A percentile compares a stretch with the other conserved stretches of the same genome.
Conservation (phyloP, 2,888 invertebrate species). For the Drosophila seclusa region DNA sequence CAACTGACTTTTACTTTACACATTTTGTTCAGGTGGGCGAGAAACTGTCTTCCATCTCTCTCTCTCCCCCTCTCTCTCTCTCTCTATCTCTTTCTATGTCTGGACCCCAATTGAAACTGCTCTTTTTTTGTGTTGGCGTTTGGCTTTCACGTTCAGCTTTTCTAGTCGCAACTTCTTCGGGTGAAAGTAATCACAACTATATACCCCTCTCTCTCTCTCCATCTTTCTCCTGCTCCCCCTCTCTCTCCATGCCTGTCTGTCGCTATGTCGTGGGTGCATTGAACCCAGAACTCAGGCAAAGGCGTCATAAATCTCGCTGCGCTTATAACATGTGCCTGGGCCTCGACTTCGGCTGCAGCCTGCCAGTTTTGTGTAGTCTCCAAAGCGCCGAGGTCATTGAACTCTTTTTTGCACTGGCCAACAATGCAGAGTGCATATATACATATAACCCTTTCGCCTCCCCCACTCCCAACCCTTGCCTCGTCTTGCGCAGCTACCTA, state of each 20-base stretch:
- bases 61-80: too few species aligned
- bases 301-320: constrained; percentile 72
- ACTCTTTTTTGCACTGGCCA: constrained; percentile 39
- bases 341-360: constrained; percentile 7
- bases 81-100: not conserved
- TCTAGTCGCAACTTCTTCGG: constrained; percentile 44
- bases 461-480: too few species aligned
- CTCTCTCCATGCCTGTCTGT: not conserved
- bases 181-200: constrained; percentile 55
- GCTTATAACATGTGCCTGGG: constrained; percentile 60
- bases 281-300: constrained; percentile 67
- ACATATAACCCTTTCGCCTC: not conserved
- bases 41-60: not conserved
- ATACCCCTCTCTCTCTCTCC: not conserved
- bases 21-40: constrained; percentile 40
- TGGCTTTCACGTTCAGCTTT: constrained; percentile 74
- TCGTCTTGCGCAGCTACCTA: constrained; percentile 3
- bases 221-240: not conserved
- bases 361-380: constrained; percentile 4
- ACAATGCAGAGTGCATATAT: constrained; percentile 45
- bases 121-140: constrained; percentile 58
- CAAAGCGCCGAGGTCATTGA: constrained; percentile 36
- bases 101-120: not conserved
- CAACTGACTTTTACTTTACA: constrained; percentile 76
- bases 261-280: constrained; percentile 49